Conservation (phyloP, 2,113 vertebrate genomes). For the Coreoperca whiteheadi region DNA sequence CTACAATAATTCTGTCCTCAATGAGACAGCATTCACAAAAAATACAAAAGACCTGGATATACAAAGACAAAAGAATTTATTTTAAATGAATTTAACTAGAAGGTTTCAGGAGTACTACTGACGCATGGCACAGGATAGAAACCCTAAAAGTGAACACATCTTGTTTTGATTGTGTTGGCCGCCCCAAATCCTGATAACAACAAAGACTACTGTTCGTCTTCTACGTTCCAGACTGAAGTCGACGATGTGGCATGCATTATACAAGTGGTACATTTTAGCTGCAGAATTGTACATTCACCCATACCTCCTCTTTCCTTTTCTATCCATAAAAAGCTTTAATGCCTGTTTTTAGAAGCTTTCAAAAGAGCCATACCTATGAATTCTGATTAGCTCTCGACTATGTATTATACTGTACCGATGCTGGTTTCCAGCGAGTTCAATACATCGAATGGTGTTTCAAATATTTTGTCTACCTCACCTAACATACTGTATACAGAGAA, state of each 20-base stretch:
- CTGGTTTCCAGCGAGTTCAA: background rate
- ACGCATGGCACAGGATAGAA: background rate
- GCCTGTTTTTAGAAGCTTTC: background rate
- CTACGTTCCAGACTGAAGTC: background rate
- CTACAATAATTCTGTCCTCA: too few relatives aligned
- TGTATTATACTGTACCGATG: background rate
- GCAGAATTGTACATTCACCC: background rate
- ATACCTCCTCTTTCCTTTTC: background rate
- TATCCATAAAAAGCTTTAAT: too few relatives aligned
- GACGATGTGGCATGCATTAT: slow-evolving; percentile 41
- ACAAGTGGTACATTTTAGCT: slow-evolving; percentile 25
- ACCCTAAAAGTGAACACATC: background rate
- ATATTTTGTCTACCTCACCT: background rate
- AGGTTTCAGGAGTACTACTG: background rate
- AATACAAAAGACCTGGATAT: too few relatives aligned
- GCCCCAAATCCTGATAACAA: background rate
- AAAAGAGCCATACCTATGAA: background rate
- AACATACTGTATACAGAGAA: background rate
- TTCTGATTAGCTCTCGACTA: background rate
- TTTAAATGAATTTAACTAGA: background rate
- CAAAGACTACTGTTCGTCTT: background rate
- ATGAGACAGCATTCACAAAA: background rate
- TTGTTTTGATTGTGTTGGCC: background rate
- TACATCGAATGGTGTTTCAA: background rate
- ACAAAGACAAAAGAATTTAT: background rate